Evolutionary conservation across 2,888 invertebrate genomes (phyloP).

Genomic region (Diplolepis rosae): DNA sequence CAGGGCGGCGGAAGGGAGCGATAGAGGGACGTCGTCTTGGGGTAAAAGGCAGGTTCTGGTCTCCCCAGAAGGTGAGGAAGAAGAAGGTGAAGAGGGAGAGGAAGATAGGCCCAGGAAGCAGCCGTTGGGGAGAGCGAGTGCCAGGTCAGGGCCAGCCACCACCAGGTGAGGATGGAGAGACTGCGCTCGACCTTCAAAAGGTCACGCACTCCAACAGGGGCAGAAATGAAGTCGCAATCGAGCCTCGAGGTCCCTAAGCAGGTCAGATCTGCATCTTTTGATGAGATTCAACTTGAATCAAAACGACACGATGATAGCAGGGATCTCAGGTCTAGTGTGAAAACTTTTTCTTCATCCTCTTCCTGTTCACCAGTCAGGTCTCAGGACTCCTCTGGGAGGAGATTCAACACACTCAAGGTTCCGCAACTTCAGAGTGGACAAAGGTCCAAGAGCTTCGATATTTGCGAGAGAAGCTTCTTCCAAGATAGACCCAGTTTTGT

Average conservation of each 20-base stretch:
- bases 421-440: slow-evolving; percentile 80
- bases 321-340: slow-evolving; percentile 36
- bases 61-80: slow-evolving; percentile 37
- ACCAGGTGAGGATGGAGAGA: slow-evolving; percentile 81
- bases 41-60: slow-evolving; percentile 49
- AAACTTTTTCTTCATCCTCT: slow-evolving; percentile 61
- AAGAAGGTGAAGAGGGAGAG: slow-evolving; percentile 32
- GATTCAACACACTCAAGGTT: slow-evolving; percentile 76
- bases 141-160: slow-evolving; percentile 56
- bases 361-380: slow-evolving; percentile 65
- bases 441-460: slow-evolving; percentile 88
- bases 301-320: slow-evolving; percentile 47
- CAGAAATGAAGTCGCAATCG: slow-evolving; percentile 93
- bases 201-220: slow-evolving; percentile 90
- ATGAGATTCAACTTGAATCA: slow-evolving; percentile 82
- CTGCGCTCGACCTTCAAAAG: slow-evolving; percentile 91
- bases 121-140: slow-evolving; percentile 6
- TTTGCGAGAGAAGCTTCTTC: slow-evolving; percentile 75
- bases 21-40: slow-evolving; percentile 52
- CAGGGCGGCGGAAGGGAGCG: slow-evolving; percentile 61
- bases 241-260: slow-evolving; percentile 93
- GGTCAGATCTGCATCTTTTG: slow-evolving; percentile 92
- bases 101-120: slow-evolving; percentile 36
- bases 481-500: slow-evolving; percentile 55
- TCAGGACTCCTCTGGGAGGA: slow-evolving; percentile 51